Evolutionary conservation across 2,797 vertebrate species (phyloP).

Genomic region (Vireo griseus): DNA sequence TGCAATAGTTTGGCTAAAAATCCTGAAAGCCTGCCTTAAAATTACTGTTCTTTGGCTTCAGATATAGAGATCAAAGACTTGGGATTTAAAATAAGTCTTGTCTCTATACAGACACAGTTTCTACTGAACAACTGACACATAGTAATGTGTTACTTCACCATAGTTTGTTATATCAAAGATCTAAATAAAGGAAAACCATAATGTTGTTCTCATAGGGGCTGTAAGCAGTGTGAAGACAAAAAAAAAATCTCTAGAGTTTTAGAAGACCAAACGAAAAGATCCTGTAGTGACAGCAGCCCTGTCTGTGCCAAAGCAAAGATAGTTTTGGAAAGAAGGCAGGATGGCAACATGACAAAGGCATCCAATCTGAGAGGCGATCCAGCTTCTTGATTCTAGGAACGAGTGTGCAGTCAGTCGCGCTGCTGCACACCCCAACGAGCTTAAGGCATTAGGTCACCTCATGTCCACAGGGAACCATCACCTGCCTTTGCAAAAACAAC

Average conservation of each 20-base stretch:
- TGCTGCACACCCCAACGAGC: background rate
- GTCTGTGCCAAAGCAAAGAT: constrained; percentile 1
- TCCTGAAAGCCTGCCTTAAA: background rate
- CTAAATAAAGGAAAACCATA: constrained; percentile 47
- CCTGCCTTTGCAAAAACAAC: background rate
- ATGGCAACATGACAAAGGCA: background rate
- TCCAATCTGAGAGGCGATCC: background rate
- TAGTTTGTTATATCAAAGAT: constrained; percentile 28
- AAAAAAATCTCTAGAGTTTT: background rate
- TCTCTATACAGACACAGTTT: background rate
- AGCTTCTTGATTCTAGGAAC: background rate
- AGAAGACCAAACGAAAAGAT: background rate
- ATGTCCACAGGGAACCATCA: background rate
- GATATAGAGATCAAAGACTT: constrained; percentile 1
- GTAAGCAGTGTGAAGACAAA: background rate
- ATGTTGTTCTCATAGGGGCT: background rate
- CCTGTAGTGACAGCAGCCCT: background rate
- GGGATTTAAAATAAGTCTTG: constrained; percentile 38
- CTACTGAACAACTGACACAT: background rate
- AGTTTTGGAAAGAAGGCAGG: background rate
- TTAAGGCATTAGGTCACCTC: background rate
- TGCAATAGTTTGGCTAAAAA: constrained; percentile 4
- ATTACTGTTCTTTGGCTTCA: background rate
- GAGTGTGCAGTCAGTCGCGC: background rate
- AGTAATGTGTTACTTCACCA: constrained; percentile 11